Evolutionary conservation across 1,140 invertebrate genomes (phyloP).

Genomic region (Adoxophyes honmai): DNA sequence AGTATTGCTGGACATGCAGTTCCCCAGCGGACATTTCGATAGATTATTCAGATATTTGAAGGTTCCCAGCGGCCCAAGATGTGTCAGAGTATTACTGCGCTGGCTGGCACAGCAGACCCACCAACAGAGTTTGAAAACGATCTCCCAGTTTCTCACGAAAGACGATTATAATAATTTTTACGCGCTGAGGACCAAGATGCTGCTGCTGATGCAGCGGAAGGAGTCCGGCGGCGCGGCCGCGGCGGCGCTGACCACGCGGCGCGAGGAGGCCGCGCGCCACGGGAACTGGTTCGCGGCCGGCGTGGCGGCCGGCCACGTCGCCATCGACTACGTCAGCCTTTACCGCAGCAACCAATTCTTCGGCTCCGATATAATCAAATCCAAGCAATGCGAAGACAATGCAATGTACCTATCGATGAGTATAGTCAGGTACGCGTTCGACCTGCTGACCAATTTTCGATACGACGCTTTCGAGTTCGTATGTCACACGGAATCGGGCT

Average conservation of each 20-base stretch:
- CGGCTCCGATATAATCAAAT: slow-evolving; percentile 12
- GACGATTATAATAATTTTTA: neutral
- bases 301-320: slow-evolving; percentile 15
- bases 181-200: neutral
- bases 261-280: too few relatives aligned
- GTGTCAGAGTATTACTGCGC: neutral
- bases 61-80: neutral
- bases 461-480: slow-evolving; percentile 20
- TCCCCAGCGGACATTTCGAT: neutral
- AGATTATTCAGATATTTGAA: neutral
- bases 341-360: slow-evolving; percentile 22
- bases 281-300: neutral
- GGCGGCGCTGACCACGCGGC: neutral
- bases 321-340: slow-evolving; percentile 32
- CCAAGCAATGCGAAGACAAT: slow-evolving; percentile 21
- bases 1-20: neutral
- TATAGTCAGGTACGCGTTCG: slow-evolving; percentile 40
- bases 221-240: neutral
- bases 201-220: neutral
- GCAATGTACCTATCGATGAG: slow-evolving; percentile 25
- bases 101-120: neutral
- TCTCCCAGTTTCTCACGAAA: neutral
- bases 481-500: neutral
- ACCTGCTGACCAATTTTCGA: slow-evolving; percentile 40
- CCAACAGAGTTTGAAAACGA: neutral